Evolutionary conservation across 2,113 vertebrate genomes (phyloP).

Genomic region (Maccullochella peelii): DNA sequence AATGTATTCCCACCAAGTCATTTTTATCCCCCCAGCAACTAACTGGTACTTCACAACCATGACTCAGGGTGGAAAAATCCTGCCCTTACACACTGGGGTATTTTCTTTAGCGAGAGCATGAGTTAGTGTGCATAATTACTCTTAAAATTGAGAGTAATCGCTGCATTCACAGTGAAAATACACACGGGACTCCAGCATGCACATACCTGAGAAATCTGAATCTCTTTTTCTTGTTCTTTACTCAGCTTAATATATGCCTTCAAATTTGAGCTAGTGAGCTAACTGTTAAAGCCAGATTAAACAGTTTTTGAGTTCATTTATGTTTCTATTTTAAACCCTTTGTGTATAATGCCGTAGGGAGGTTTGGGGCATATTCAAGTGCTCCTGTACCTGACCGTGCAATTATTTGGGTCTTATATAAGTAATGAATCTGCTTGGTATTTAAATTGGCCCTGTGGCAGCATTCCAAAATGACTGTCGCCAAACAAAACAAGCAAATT

Average conservation of each 20-base stretch:
- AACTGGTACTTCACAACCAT: constrained; percentile 5
- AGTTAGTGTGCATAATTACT: constrained; percentile 57
- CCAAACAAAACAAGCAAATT: constrained; percentile 57
- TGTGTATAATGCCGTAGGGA: constrained; percentile 19
- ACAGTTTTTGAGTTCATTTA: background rate
- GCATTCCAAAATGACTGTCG: constrained; percentile 46
- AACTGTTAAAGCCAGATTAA: constrained; percentile 44
- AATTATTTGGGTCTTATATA: constrained; percentile 59
- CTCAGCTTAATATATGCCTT: constrained; percentile 7
- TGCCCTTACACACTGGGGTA: constrained; percentile 25
- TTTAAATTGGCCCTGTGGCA: constrained; percentile 48
- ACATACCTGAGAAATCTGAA: constrained; percentile 36
- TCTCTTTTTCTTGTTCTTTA: constrained; percentile 18
- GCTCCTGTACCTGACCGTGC: constrained; percentile 51
- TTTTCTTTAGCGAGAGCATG: constrained; percentile 44
- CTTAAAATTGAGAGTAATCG: constrained; percentile 59
- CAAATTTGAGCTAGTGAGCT: background rate
- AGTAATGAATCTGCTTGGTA: constrained; percentile 47
- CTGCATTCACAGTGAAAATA: constrained; percentile 41
- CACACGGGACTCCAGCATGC: constrained; percentile 11
- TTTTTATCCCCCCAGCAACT: background rate
- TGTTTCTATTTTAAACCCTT: constrained; percentile 44
- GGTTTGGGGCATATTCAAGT: constrained; percentile 26
- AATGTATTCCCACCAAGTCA: constrained; percentile 4
- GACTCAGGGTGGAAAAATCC: constrained; percentile 52